These are phyloP conservation scores for Trichechus manatus DNA, from an alignment of 2,113 vertebrate genomes.

Conservation along the genomic window DNA sequence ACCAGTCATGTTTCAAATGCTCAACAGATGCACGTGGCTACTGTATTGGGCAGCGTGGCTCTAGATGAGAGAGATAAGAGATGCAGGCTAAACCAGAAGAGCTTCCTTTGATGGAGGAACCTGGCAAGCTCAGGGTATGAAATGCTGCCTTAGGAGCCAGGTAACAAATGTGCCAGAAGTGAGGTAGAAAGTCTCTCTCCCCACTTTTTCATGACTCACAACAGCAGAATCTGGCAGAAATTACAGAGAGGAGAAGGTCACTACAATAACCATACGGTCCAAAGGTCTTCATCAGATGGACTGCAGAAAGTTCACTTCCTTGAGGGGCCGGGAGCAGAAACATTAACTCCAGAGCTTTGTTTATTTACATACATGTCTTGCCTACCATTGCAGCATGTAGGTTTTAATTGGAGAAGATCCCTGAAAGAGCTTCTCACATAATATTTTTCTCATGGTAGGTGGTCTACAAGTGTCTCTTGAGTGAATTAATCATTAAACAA, in stretches of 20 bases:
- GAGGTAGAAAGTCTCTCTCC: background rate
- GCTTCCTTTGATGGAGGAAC: background rate
- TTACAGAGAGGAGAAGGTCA: background rate
- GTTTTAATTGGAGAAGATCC: background rate
- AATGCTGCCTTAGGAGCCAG: background rate
- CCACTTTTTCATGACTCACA: background rate
- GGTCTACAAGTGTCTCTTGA: constrained; percentile 15
- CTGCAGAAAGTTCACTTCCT: background rate
- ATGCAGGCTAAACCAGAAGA: background rate
- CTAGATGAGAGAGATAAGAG: background rate
- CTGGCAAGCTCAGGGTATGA: background rate
- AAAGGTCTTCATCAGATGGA: too few species aligned
- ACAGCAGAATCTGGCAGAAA: background rate
- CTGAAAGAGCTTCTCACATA: background rate
- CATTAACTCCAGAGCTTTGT: background rate
- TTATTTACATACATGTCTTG: background rate
- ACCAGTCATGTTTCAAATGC: background rate
- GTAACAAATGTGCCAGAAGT: background rate
- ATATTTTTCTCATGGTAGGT: constrained; percentile 23
- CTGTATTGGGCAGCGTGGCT: background rate
- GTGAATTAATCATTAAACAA: constrained; percentile 8
- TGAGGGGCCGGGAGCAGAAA: background rate
- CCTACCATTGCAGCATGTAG: background rate
- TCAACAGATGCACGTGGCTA: background rate
- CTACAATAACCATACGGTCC: background rate